A percentile compares a stretch with the other conserved stretches of the same genome.
These are phyloP conservation scores for Limnephilus rhombicus DNA, from an alignment of 2,888 invertebrate genomes.

Conservation along the genomic window DNA sequence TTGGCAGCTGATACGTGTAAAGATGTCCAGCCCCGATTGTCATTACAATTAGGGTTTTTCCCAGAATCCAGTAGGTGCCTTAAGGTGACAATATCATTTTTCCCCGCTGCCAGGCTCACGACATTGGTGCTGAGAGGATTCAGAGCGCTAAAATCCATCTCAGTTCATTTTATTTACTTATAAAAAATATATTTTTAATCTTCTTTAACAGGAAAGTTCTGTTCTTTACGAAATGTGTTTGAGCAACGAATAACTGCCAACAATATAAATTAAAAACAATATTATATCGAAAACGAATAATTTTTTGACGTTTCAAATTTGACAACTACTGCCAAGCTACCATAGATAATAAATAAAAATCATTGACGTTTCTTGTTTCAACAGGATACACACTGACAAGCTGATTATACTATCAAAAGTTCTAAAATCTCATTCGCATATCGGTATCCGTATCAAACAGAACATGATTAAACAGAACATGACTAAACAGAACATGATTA, in stretches of 20 bases:
- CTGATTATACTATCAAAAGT: too few species aligned
- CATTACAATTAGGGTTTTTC: constrained; percentile 75
- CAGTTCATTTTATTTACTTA: constrained; percentile 23
- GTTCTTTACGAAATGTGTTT: not conserved
- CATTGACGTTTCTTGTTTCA: too few species aligned
- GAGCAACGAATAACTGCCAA: not conserved
- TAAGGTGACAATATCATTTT: constrained; percentile 72
- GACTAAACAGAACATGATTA: too few species aligned
- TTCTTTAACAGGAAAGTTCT: not conserved
- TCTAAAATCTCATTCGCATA: not conserved
- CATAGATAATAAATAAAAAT: not conserved
- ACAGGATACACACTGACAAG: too few species aligned
- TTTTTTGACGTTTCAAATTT: not conserved
- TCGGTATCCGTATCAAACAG: too few species aligned
- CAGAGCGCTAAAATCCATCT: constrained; percentile 77
- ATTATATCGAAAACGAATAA: not conserved
- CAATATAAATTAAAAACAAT: not conserved
- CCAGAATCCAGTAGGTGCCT: constrained; percentile 71
- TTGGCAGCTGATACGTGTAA: constrained; percentile 76
- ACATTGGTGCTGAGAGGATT: constrained; percentile 76
- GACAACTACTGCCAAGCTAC: not conserved
- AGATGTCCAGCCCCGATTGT: constrained; percentile 78
- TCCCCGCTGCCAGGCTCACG: constrained; percentile 74
- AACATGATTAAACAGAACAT: too few species aligned
- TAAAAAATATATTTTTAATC: not conserved